phyloP scores from a whole-genome alignment of 2,888 invertebrate genomes.

The Drosophila kokeensis region DNA sequence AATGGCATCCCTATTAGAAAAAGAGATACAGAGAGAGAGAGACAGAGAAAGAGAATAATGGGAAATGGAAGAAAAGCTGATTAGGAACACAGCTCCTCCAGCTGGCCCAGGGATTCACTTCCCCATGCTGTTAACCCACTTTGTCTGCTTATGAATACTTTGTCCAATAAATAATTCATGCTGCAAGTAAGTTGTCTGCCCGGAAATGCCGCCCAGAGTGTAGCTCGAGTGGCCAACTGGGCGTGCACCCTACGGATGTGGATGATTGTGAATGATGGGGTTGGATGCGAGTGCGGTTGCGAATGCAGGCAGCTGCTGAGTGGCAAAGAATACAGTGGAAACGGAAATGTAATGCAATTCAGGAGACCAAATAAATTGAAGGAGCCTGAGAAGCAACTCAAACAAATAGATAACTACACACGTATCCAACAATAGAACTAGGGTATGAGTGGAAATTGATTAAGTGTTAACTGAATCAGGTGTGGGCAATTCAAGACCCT shows the following conservation, averaged over 20 bases:
- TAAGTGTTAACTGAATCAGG: slow-evolving; percentile 7
- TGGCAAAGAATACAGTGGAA: not conserved
- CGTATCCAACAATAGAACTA: slow-evolving; percentile 10
- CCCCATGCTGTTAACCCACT: slow-evolving; percentile 21
- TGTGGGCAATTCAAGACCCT: slow-evolving; percentile 4
- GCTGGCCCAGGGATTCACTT: not conserved
- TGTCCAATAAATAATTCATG: slow-evolving; percentile 77
- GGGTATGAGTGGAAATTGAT: slow-evolving; percentile 4
- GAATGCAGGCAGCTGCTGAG: slow-evolving; percentile 43
- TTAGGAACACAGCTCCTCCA: slow-evolving; percentile 15
- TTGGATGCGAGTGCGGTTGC: slow-evolving; percentile 40
- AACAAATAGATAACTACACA: slow-evolving; percentile 27
- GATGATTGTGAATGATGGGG: slow-evolving; percentile 51
- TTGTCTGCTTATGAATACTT: slow-evolving; percentile 69
- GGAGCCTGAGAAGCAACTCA: slow-evolving; percentile 25
- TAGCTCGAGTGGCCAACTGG: slow-evolving; percentile 32
- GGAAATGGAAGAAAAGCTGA: slow-evolving; percentile 16
- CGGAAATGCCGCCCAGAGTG: slow-evolving; percentile 64
- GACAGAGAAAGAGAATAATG: not conserved
- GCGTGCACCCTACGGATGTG: slow-evolving; percentile 39
- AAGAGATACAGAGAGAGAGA: not conserved
- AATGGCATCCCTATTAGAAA: slow-evolving; percentile 69
- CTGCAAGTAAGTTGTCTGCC: slow-evolving; percentile 63
- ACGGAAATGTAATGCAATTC: slow-evolving; percentile 73
- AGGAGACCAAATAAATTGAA: slow-evolving; percentile 67